Evolutionary conservation across 2,888 invertebrate species (phyloP).

Genomic region (Marronus borbonicus): DNA sequence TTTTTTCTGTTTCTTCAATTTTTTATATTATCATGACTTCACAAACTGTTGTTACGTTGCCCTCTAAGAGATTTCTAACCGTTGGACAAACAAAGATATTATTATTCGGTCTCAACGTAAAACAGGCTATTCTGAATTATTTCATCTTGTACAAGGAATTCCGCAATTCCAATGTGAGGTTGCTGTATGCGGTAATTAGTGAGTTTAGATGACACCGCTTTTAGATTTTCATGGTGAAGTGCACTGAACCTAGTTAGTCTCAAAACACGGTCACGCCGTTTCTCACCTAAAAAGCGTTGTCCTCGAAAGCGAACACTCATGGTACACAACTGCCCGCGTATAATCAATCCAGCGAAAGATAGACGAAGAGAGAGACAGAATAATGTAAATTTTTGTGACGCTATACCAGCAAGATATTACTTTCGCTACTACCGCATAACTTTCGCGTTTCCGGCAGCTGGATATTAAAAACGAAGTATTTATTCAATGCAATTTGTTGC

Average conservation of each 20-base stretch:
- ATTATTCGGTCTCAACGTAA: too few relatives aligned
- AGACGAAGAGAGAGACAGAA: not conserved
- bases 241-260: conserved; percentile 18
- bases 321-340: not conserved
- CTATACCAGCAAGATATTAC: conserved; percentile 16
- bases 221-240: not conserved
- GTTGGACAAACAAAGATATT: too few relatives aligned
- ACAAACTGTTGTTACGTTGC: too few relatives aligned
- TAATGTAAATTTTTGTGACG: conserved; percentile 15
- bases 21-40: too few relatives aligned
- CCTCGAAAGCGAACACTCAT: not conserved
- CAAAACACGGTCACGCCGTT: conserved; percentile 17
- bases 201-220: not conserved
- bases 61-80: too few relatives aligned
- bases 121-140: too few relatives aligned
- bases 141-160: too few relatives aligned
- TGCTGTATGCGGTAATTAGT: not conserved
- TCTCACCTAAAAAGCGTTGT: not conserved
- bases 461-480: conserved; percentile 31
- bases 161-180: too few relatives aligned
- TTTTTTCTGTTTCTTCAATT: too few relatives aligned
- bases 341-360: conserved; percentile 9
- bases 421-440: conserved; percentile 21
- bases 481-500: conserved; percentile 4
- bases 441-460: not conserved